phyloP scores from a whole-genome alignment of 2,113 vertebrate species.

The Pleuronectes platessa region DNA sequence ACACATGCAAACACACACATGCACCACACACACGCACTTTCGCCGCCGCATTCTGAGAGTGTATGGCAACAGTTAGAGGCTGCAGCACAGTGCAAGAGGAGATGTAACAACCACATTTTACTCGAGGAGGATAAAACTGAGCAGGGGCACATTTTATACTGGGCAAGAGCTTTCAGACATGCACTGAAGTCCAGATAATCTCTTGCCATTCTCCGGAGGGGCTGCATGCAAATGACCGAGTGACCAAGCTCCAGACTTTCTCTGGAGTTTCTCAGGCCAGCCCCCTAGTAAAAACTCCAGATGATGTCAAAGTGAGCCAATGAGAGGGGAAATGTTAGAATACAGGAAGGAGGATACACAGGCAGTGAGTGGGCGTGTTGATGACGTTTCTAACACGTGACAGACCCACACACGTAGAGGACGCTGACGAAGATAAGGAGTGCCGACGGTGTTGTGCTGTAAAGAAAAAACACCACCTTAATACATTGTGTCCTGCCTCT shows the following conservation, averaged over 20 bases:
- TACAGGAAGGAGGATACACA: too few relatives aligned
- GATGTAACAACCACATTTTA: background rate
- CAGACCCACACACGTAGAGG: too few relatives aligned
- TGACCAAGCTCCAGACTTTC: background rate
- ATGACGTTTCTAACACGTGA: too few relatives aligned
- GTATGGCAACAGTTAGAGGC: background rate
- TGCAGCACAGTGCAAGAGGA: background rate
- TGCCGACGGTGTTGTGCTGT: too few relatives aligned
- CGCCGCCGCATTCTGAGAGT: slow-evolving; percentile 9
- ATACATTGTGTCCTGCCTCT: too few relatives aligned
- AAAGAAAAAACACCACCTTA: too few relatives aligned
- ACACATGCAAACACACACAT: too few relatives aligned
- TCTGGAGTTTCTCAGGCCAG: background rate
- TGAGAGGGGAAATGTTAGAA: too few relatives aligned
- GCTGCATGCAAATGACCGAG: background rate
- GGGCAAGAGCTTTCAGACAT: background rate
- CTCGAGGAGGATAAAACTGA: background rate
- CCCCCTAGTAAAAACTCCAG: too few relatives aligned
- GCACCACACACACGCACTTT: slow-evolving; percentile 16
- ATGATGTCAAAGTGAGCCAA: too few relatives aligned
- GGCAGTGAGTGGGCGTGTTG: too few relatives aligned
- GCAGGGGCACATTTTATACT: background rate
- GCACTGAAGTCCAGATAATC: background rate
- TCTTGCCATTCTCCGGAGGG: background rate
- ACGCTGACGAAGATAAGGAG: too few relatives aligned